Evolutionary conservation across 2,888 invertebrate species (phyloP), one percentile per base, ranked within the genome.

Genomic region (Lepidocyrtoides sp.): DNA sequence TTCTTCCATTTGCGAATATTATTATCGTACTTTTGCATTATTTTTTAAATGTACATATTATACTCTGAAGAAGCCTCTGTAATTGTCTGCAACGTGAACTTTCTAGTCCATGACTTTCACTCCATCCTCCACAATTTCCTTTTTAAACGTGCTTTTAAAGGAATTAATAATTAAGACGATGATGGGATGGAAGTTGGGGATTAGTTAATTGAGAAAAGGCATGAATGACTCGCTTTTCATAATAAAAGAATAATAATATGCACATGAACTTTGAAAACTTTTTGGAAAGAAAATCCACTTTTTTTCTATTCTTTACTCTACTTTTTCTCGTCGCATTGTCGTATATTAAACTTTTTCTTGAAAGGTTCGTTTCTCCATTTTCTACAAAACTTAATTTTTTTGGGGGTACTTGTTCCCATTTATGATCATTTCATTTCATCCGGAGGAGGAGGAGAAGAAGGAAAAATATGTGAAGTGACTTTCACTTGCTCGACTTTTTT

Each of bases 101-200:
- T 36, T 8, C 3, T 8, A 36, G 5, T 5, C 3, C 36, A 36
- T 36, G 36, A 36, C 8, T 5, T 3, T 36, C 8, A 36, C 36
- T 8, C 36, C 36, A 8, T 8, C 36, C 36, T n/a, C 36, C 36
- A 8, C 51, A 10, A 2, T 20, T 20, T 4, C 17, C 20, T 1
- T 8, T 7, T 12, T 63, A 63, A 63, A 63, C 26, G 12, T 10
- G 26, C 26, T 63, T 63, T 12, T 63, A 63, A 26, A 63, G 63
- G 29, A 29, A 63, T 63, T 63, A 57, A 57, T 57, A 57, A 57
- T 57, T 63, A 29, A 29, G 29, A 63, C 54, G n/a, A n/a, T 63
- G 63, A 63, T 63, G 57, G 23, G 23, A 60, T 17, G 63, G 29
- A 29, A 29, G 29, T 63, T 14, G 26, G 29, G 29, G 29, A 63